phyloP scores from a whole-genome alignment of 2,888 invertebrate species.

The Disparrhopalites patrizii region DNA sequence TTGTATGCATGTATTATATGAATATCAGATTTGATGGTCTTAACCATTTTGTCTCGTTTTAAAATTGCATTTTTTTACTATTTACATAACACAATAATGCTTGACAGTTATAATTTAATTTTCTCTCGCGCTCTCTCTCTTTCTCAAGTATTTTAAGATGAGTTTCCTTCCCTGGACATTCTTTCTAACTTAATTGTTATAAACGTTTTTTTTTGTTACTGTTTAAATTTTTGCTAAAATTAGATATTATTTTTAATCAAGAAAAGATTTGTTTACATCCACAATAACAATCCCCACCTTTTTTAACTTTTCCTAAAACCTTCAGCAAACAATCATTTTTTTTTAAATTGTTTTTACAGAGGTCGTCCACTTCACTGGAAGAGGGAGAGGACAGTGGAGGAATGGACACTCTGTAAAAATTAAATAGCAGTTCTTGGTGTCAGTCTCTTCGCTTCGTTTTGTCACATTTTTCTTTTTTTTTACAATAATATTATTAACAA shows the following conservation, averaged over 20 bases:
- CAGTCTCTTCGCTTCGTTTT: too few species aligned
- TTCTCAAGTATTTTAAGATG: background rate
- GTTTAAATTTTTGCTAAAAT: background rate
- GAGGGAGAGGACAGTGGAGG: too few species aligned
- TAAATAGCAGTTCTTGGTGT: conserved; percentile 7
- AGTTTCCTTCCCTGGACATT: too few species aligned
- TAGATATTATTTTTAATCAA: background rate
- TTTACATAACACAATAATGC: background rate
- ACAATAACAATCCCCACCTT: background rate
- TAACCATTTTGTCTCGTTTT: too few species aligned
- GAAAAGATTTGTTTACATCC: too few species aligned
- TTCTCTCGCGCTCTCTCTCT: background rate
- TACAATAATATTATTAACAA: too few species aligned
- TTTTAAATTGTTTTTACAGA: too few species aligned
- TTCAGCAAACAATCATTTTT: conserved; percentile 2
- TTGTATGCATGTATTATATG: background rate
- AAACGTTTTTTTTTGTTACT: background rate
- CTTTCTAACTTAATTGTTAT: too few species aligned
- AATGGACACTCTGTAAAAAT: background rate
- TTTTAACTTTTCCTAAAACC: too few species aligned
- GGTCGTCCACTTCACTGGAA: background rate
- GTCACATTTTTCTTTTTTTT: too few species aligned
- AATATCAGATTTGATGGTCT: too few species aligned
- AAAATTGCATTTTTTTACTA: background rate
- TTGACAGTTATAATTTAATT: background rate